Percentiles rank a stretch among this genome's conserved stretches.
These are phyloP conservation scores for Molossus alvarezi DNA, from an alignment of 2,797 vertebrate genomes.

Conservation along the genomic window DNA sequence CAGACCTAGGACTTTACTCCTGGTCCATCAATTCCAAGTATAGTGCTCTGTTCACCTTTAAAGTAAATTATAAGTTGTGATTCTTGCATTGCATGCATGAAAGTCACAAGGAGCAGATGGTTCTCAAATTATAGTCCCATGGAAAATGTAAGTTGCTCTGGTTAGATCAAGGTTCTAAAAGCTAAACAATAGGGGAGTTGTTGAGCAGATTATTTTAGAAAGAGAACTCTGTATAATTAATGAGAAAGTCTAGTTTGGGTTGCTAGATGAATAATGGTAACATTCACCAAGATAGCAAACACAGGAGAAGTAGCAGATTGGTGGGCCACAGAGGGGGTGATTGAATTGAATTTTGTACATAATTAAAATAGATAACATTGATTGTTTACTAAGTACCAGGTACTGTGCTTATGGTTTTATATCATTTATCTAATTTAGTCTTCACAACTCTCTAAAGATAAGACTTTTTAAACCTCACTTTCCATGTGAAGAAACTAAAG, in stretches of 20 bases:
- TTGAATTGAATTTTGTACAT: conserved; percentile 62
- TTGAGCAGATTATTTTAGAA: conserved; percentile 62
- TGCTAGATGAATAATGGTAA: conserved; percentile 54
- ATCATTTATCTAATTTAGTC: conserved; percentile 71
- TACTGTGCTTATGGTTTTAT: conserved; percentile 61
- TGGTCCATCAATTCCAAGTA: conserved; percentile 36
- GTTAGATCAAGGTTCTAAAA: conserved; percentile 67
- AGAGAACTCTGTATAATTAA: conserved; percentile 45
- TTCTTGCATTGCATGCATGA: conserved; percentile 66
- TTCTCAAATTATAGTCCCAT: conserved; percentile 70
- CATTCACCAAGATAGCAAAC: conserved; percentile 60
- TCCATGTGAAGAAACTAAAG: conserved; percentile 65
- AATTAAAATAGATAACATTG: conserved; percentile 66
- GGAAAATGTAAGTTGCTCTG: conserved; percentile 55
- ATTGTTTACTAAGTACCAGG: conserved; percentile 58
- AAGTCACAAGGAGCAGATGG: conserved; percentile 44
- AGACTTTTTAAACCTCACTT: conserved; percentile 57
- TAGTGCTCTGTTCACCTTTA: conserved; percentile 64
- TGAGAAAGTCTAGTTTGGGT: conserved; percentile 55
- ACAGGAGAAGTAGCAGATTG: conserved; percentile 42
- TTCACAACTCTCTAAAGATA: conserved; percentile 63
- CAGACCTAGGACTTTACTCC: background rate
- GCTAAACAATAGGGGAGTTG: conserved; percentile 26
- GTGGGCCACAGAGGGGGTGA: conserved; percentile 1
- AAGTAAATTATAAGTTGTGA: conserved; percentile 65